These are phyloP conservation scores for Lasioglossum morio DNA, from an alignment of 2,888 invertebrate species.

Conservation along the genomic window DNA sequence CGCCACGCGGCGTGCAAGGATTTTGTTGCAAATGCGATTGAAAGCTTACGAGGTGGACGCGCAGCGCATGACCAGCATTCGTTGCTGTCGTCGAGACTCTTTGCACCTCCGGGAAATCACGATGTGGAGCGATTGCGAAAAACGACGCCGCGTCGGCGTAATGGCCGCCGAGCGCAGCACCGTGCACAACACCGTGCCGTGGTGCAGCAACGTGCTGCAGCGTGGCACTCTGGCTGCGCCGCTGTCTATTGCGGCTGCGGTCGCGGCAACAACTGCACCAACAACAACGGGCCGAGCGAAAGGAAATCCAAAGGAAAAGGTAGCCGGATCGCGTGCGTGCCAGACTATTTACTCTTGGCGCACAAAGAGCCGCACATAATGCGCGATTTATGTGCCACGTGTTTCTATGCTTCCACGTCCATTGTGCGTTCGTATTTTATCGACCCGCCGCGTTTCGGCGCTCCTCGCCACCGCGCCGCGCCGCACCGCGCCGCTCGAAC, in stretches of 20 bases:
- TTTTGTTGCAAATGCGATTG: conserved; percentile 46
- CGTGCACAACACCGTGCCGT: not conserved
- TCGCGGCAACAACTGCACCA: conserved; percentile 73
- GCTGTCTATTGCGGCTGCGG: conserved; percentile 49
- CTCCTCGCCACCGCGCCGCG: not conserved
- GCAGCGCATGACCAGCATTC: conserved; percentile 53
- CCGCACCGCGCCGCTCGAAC: not conserved
- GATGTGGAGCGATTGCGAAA: conserved; percentile 78
- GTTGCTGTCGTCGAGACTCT: conserved; percentile 61
- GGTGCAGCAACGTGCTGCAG: not conserved
- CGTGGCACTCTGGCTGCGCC: not conserved
- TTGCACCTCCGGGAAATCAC: conserved; percentile 78
- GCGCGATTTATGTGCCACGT: conserved; percentile 68
- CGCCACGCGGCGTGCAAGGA: conserved; percentile 9
- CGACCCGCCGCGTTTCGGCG: conserved; percentile 53
- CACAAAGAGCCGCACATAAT: conserved; percentile 66
- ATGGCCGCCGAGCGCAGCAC: conserved; percentile 29
- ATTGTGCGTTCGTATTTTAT: conserved; percentile 62
- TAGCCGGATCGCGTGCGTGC: conserved; percentile 56
- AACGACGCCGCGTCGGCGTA: conserved; percentile 55
- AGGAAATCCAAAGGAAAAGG: conserved; percentile 63
- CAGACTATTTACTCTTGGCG: conserved; percentile 62
- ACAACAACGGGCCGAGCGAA: conserved; percentile 60
- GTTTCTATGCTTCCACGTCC: conserved; percentile 57
- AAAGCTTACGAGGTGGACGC: conserved; percentile 48